phyloP scores from a whole-genome alignment of 2,797 vertebrate genomes.

The Ara ararauna region DNA sequence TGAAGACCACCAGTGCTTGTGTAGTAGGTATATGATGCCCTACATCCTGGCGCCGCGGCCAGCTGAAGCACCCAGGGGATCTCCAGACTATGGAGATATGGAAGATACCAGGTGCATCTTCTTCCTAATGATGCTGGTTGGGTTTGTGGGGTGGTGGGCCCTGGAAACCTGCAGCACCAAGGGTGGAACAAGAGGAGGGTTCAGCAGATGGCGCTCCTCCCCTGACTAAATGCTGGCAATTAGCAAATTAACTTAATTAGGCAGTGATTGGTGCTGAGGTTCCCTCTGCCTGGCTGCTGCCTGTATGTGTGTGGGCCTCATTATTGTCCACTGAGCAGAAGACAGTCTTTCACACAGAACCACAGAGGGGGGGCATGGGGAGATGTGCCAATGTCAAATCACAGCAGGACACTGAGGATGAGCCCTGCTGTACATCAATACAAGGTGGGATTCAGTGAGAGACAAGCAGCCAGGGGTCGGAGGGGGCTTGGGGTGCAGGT shows the following conservation, averaged over 20 bases:
- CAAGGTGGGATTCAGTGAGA: neutral
- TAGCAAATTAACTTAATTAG: slow-evolving; percentile 56
- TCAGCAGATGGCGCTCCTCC: slow-evolving; percentile 62
- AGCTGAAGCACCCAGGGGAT: neutral
- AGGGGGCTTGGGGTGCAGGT: neutral
- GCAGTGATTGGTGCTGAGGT: neutral
- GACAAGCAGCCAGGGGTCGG: neutral
- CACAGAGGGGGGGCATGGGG: fast-evolving
- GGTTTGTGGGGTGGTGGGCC: neutral
- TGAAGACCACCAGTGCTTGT: neutral
- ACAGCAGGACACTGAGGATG: fast-evolving
- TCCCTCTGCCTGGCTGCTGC: neutral
- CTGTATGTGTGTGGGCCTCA: neutral
- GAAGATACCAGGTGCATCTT: neutral
- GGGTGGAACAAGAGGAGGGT: neutral
- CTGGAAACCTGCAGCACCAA: neutral
- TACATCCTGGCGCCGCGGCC: fast-evolving
- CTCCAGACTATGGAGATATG: neutral
- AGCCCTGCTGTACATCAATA: fast-evolving
- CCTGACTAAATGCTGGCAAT: slow-evolving; percentile 21
- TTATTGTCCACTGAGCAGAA: neutral
- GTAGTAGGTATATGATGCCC: fast-evolving
- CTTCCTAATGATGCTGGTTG: fast-evolving
- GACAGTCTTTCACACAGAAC: neutral
- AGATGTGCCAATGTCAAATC: neutral